Evolutionary conservation across 2,797 vertebrate genomes (phyloP).

Genomic region (Clangula hyemalis): DNA sequence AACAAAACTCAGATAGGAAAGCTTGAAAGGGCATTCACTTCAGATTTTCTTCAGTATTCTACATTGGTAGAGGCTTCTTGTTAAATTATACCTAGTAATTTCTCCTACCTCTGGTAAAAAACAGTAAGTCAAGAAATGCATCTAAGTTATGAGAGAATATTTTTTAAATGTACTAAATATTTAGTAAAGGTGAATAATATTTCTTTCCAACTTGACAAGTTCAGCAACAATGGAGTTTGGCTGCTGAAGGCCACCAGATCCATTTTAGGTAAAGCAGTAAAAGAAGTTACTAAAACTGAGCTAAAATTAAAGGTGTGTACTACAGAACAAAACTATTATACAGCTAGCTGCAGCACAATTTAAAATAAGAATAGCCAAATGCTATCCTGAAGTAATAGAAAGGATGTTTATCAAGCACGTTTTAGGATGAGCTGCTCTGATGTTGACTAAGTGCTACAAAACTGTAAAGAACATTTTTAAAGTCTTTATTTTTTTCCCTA

Average conservation of each 20-base stretch:
- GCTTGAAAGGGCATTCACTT: neutral
- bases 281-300: neutral
- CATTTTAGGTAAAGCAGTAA: neutral
- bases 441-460: neutral
- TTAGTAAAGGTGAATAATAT: neutral
- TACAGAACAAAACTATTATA: neutral
- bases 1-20: neutral
- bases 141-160: neutral
- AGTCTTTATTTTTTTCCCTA: neutral
- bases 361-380: neutral
- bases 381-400: neutral
- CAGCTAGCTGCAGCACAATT: neutral
- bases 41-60: neutral
- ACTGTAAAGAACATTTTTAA: neutral
- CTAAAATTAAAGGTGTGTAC: neutral
- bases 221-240: neutral
- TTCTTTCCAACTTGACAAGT: neutral
- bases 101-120: neutral
- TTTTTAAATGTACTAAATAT: neutral
- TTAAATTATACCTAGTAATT: neutral
- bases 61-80: neutral
- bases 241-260: neutral
- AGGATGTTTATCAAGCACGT: neutral
- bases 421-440: neutral
- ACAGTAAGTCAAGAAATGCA: neutral